These are phyloP conservation scores for Oreochromis spilurus DNA, from an alignment of 2,113 vertebrate species.

Conservation along the genomic window DNA sequence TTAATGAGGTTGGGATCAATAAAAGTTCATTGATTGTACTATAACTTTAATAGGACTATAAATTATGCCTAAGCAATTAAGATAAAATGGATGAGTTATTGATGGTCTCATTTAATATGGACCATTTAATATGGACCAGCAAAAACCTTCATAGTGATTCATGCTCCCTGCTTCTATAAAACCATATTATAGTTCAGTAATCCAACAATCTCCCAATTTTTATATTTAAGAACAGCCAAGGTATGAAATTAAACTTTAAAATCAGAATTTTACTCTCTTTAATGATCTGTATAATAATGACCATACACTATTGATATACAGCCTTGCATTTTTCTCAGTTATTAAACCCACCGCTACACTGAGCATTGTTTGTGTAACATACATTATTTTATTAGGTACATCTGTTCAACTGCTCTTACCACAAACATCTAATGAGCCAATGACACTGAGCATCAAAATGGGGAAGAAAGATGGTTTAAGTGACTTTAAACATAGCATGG, in stretches of 20 bases:
- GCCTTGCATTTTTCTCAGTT: background rate
- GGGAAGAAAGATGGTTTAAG: background rate
- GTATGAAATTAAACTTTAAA: background rate
- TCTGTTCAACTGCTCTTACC: background rate
- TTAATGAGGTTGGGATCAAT: background rate
- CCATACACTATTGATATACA: background rate
- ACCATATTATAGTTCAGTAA: background rate
- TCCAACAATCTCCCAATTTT: background rate
- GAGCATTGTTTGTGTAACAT: background rate
- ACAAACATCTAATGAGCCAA: background rate
- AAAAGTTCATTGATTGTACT: background rate
- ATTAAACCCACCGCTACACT: background rate
- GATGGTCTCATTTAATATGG: background rate
- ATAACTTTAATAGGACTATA: background rate
- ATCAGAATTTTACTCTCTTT: background rate
- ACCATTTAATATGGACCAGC: background rate
- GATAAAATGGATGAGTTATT: background rate
- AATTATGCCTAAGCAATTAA: background rate
- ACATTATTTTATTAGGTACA: background rate
- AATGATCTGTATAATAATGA: background rate
- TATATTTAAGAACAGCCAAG: background rate
- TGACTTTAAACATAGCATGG: background rate
- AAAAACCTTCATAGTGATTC: background rate
- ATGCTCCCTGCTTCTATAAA: background rate
- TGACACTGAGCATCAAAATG: background rate